A percentile compares a stretch with the other conserved stretches of the same genome.
phyloP scores from a whole-genome alignment of 2,113 vertebrate genomes.

The Microcebus murinus region DNA sequence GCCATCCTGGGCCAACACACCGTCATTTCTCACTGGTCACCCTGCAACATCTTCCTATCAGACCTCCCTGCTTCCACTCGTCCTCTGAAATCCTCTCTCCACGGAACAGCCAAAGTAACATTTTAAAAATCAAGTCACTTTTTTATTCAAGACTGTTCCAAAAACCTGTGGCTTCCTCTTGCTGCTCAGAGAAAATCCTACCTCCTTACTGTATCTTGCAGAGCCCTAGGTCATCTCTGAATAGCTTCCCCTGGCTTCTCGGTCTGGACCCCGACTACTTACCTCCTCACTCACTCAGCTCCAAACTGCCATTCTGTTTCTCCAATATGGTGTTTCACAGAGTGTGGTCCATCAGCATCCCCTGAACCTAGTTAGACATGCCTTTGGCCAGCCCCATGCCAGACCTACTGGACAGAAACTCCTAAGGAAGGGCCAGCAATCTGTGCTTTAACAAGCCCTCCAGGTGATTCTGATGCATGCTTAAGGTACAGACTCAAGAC shows the following conservation, averaged over 20 bases:
- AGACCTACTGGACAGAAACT: neutral
- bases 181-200: neutral
- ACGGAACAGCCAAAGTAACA: neutral
- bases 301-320: neutral
- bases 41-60: neutral
- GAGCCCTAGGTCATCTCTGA: neutral
- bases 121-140: neutral
- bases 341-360: neutral
- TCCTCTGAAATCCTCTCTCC: neutral
- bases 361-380: neutral
- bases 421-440: neutral
- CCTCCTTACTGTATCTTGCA: neutral
- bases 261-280: accelerated
- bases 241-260: neutral
- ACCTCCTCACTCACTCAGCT: neutral
- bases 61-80: neutral
- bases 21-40: neutral
- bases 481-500: neutral
- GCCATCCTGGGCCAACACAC: neutral
- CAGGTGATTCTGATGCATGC: neutral
- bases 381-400: neutral
- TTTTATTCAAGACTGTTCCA: neutral
- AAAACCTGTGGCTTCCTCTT: neutral
- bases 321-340: neutral
- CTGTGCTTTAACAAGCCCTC: neutral